A percentile compares a stretch with the other conserved stretches of the same genome.
Conservation (phyloP, 2,888 invertebrate genomes). For the Apodemia mormo region DNA sequence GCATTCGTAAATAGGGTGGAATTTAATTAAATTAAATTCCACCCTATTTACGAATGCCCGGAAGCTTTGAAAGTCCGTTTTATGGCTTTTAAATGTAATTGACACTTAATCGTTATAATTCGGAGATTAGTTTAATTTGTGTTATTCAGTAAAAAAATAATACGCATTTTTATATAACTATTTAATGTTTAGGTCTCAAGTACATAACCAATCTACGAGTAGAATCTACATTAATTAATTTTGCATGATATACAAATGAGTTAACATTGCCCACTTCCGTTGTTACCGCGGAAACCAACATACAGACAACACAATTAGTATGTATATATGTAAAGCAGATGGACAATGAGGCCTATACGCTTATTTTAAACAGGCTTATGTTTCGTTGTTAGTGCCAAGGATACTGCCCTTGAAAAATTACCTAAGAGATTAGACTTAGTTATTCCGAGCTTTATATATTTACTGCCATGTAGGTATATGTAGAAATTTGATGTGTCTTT, state of each 20-base stretch:
- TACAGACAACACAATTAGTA: conserved; percentile 22
- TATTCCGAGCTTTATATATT: too few species aligned
- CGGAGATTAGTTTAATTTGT: too few species aligned
- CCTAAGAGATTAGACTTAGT: neutral
- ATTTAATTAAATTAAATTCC: too few species aligned
- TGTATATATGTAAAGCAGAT: conserved; percentile 21
- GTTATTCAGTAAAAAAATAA: too few species aligned
- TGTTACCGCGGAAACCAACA: conserved; percentile 23
- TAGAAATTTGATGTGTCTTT: too few species aligned
- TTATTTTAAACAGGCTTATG: conserved; percentile 4
- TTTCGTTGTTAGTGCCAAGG: neutral
- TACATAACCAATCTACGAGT: neutral
- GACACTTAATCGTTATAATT: too few species aligned
- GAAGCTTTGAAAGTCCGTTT: too few species aligned
- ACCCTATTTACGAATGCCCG: too few species aligned
- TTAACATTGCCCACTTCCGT: conserved; percentile 29
- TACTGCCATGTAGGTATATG: too few species aligned
- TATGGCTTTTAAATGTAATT: too few species aligned
- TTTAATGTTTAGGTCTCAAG: neutral
- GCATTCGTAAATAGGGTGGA: too few species aligned
- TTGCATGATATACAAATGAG: neutral
- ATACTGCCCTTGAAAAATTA: neutral
- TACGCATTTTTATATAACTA: neutral
- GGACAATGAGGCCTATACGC: conserved; percentile 1
- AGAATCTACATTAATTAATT: conserved; percentile 2